Evolutionary conservation across 2,888 invertebrate genomes (phyloP).

Genomic region (Sisyra nigra): DNA sequence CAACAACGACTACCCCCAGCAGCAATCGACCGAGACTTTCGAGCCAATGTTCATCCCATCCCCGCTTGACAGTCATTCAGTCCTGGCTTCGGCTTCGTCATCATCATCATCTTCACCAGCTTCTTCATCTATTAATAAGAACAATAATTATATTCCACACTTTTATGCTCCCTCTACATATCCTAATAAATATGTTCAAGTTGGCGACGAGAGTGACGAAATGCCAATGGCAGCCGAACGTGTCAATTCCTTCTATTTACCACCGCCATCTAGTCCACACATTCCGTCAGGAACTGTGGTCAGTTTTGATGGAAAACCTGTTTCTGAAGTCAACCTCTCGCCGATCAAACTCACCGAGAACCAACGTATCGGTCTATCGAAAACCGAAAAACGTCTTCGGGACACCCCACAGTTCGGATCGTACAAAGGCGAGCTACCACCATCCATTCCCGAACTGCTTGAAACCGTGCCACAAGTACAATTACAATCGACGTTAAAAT

Average conservation of each 20-base stretch:
- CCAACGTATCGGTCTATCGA: conserved; percentile 24
- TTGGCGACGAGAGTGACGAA: conserved; percentile 23
- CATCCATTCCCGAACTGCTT: conserved; percentile 31
- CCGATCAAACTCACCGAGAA: conserved; percentile 21
- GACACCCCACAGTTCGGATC: conserved; percentile 55
- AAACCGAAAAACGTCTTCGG: conserved; percentile 42
- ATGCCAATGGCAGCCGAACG: conserved; percentile 56
- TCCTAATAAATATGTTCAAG: too few relatives aligned
- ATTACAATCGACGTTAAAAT: conserved; percentile 13
- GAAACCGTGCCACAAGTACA: conserved; percentile 23
- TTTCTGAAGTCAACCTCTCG: conserved; percentile 47
- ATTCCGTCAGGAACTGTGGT: conserved; percentile 42
- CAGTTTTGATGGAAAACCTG: conserved; percentile 59
- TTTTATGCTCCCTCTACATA: too few relatives aligned
- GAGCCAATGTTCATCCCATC: conserved; percentile 73
- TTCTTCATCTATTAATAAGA: not conserved
- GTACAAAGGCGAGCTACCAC: conserved; percentile 58
- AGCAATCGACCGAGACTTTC: conserved; percentile 43
- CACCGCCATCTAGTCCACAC: conserved; percentile 45
- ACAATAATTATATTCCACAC: not conserved
- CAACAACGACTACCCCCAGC: conserved; percentile 32
- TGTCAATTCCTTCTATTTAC: conserved; percentile 55
- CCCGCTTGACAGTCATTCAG: conserved; percentile 40
- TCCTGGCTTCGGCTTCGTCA: too few relatives aligned
- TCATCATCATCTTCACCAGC: too few relatives aligned